Conservation (phyloP, 2,888 invertebrate species). For the Ormyrus rosae region DNA sequence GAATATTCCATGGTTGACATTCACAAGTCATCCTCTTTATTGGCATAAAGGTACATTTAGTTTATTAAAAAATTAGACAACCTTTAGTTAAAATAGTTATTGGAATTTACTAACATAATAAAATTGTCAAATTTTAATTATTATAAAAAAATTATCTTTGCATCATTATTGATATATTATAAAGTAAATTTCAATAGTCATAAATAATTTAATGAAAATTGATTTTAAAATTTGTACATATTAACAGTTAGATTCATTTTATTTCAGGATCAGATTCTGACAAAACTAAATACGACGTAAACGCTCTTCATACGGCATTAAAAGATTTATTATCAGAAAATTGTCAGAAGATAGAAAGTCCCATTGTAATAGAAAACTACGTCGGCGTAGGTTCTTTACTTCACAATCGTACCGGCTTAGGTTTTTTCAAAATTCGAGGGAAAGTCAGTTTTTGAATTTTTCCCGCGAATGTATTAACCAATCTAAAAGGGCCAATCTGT, state of each 20-base stretch:
- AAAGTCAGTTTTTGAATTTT: slow-evolving; percentile 83
- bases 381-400: slow-evolving; percentile 87
- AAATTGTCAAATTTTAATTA: no score
- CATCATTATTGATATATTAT: no score
- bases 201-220: neutral
- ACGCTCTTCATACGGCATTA: slow-evolving; percentile 66
- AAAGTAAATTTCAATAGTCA: neutral
- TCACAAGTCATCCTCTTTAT: slow-evolving; percentile 87
- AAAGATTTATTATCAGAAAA: slow-evolving; percentile 70
- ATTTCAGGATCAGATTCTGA: slow-evolving; percentile 65
- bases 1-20: slow-evolving; percentile 87
- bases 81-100: no score
- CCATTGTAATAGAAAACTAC: slow-evolving; percentile 88
- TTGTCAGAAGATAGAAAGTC: slow-evolving; percentile 81
- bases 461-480: neutral
- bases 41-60: slow-evolving; percentile 82
- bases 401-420: slow-evolving; percentile 89
- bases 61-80: neutral
- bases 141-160: no score
- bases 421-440: slow-evolving; percentile 91
- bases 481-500: neutral
- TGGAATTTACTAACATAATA: no score
- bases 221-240: neutral
- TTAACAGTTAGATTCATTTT: slow-evolving; percentile 34
- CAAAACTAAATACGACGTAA: slow-evolving; percentile 67